Evolutionary conservation across 2,888 invertebrate species (phyloP), one percentile per base, ranked within the genome.

Genomic region (Hypomecis atomaria): DNA sequence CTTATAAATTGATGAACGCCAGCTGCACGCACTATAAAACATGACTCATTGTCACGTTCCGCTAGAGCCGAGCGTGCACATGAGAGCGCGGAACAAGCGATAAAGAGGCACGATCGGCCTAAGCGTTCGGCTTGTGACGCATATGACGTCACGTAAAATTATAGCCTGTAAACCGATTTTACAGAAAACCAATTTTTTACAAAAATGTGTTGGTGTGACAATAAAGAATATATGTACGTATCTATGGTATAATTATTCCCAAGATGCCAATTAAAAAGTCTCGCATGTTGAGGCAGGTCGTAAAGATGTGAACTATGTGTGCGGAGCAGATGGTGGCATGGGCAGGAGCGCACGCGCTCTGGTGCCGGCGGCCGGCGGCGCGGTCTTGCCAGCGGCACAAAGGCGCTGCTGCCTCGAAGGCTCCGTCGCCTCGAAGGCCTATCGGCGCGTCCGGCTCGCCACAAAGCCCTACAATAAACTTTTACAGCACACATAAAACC

Each of bases 391-490:
- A 58, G 33, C 23, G 59, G 67, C 72, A 78, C 76, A 78, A 79
- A 78, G 76, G 72, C 71, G 70, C 68, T 67, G 71, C 74, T 78
- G 76, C 72, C 74, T 76, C 79, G 40, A 75, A 75, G 84, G 86
- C 84, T 85, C 88, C 86, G 86, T 84, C 87, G 82, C 49, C 65
- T 78, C 79, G 79, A 79, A 78, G 84, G 84, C 85, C 87, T 84
- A 88, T 88, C 91, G 91, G 89, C 91, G 87, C 89, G 89, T 88
- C 89, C 90, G 89, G 85, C 86, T 87, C 83, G 82, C 89, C 89
- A 92, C 92, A 92, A 92, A 92, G 92, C 86, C 90, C 92, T 79
- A 85, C 87, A 88, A 92, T 92, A 92, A 92, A 92, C 86, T 89
- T 92, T 92, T 92, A 92, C 90, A 91, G 80, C 92, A 75, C 84